Evolutionary conservation across 2,888 invertebrate genomes (phyloP).

Genomic region (Pharmacophagus antenor): DNA sequence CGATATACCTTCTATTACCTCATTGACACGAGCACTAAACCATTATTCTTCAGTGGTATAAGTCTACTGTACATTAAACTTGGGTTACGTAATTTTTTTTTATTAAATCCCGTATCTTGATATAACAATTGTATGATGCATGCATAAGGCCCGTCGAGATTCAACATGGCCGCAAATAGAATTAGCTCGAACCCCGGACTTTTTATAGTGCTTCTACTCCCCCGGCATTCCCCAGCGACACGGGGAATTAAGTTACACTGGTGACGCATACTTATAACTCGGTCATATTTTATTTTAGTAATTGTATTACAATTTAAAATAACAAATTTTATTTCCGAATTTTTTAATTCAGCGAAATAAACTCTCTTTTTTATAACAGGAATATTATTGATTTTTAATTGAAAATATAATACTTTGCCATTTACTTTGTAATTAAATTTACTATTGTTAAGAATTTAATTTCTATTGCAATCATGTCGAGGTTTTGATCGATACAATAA

Average conservation of each 20-base stretch:
- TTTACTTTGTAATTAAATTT: background rate
- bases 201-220: slow-evolving; percentile 24
- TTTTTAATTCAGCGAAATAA: no score
- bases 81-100: slow-evolving; percentile 4
- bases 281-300: background rate
- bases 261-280: slow-evolving; percentile 4
- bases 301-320: no score
- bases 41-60: no score
- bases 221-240: slow-evolving; percentile 4
- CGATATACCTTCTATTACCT: no score
- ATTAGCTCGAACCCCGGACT: slow-evolving; percentile 20
- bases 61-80: background rate
- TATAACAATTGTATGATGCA: background rate
- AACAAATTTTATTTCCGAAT: no score
- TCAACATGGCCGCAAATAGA: slow-evolving; percentile 13
- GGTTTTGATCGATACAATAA: background rate
- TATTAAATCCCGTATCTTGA: background rate
- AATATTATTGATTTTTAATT: background rate
- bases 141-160: background rate
- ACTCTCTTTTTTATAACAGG: background rate
- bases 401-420: background rate
- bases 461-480: background rate
- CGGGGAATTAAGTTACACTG: slow-evolving; percentile 11
- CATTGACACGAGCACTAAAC: no score
- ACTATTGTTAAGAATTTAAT: background rate